Conservation (phyloP, 1,140 invertebrate genomes). For the Musca vetustissima region DNA sequence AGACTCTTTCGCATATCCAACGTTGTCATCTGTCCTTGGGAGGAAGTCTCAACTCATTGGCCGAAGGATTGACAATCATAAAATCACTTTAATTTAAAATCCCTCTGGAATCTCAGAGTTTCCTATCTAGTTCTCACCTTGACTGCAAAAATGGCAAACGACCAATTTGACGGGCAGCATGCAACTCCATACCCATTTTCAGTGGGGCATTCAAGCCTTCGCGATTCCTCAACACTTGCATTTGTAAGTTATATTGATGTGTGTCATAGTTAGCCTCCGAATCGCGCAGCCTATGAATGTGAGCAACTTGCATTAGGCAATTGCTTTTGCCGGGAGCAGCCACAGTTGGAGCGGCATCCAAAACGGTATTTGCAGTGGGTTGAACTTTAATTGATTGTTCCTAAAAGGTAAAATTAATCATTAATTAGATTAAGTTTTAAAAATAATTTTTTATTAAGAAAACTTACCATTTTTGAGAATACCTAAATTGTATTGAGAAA, state of each 20-base stretch:
- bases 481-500: not conserved
- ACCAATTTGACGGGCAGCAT: slow-evolving; percentile 74
- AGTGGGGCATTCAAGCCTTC: slow-evolving; percentile 88
- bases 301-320: slow-evolving; percentile 45
- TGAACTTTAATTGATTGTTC: slow-evolving; percentile 49
- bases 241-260: slow-evolving; percentile 56
- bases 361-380: slow-evolving; percentile 37
- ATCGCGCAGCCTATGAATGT: slow-evolving; percentile 44
- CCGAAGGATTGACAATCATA: no score
- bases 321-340: slow-evolving; percentile 42
- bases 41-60: no score
- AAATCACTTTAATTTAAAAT: no score
- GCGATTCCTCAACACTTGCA: slow-evolving; percentile 76
- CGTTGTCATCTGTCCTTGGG: no score
- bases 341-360: slow-evolving; percentile 41
- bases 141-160: slow-evolving; percentile 72
- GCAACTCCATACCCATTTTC: slow-evolving; percentile 80
- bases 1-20: no score
- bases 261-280: slow-evolving; percentile 47
- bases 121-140: slow-evolving; percentile 38
- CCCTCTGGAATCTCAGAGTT: no score
- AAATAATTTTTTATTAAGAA: slow-evolving; percentile 1
- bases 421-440: not conserved
- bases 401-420: no score
- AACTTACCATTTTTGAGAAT: slow-evolving; percentile 11